Conservation (phyloP, 2,797 vertebrate genomes). For the Leucoraja ocellata region DNA sequence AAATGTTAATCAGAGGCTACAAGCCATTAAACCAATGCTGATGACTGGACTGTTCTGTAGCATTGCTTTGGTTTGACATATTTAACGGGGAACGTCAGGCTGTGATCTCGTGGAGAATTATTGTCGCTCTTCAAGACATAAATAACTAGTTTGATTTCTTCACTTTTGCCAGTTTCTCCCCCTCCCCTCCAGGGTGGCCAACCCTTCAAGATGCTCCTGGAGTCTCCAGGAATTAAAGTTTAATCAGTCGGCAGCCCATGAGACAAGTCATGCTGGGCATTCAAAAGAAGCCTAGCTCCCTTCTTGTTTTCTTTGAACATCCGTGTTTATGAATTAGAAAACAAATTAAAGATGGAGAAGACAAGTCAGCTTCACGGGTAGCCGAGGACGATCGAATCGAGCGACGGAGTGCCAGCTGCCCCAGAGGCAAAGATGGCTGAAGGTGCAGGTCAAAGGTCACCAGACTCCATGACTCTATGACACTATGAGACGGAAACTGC, state of each 20-base stretch:
- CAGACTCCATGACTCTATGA: too few relatives aligned
- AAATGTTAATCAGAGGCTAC: conserved; percentile 27
- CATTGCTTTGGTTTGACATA: not conserved
- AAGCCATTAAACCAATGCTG: conserved; percentile 20
- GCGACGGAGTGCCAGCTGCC: too few relatives aligned
- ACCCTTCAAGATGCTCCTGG: not conserved
- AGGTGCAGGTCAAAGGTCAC: not conserved
- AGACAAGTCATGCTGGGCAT: not conserved
- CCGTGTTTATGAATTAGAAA: not conserved
- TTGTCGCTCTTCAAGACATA: not conserved
- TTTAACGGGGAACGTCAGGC: conserved; percentile 23
- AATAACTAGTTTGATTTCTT: not conserved
- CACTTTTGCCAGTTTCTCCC: not conserved
- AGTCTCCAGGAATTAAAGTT: conserved; percentile 4
- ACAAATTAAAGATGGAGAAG: not conserved
- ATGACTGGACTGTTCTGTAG: not conserved
- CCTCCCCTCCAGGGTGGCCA: not conserved
- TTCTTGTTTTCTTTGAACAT: not conserved
- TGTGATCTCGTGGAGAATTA: not conserved
- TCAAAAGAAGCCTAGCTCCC: not conserved
- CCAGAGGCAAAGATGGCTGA: not conserved
- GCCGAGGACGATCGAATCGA: not conserved
- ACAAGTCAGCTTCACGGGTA: not conserved
- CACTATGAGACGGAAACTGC: not conserved
- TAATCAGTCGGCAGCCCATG: not conserved